A percentile compares a stretch with the other conserved stretches of the same genome.
phyloP scores from a whole-genome alignment of 1,140 invertebrate genomes.

The Atta cephalotes region DNA sequence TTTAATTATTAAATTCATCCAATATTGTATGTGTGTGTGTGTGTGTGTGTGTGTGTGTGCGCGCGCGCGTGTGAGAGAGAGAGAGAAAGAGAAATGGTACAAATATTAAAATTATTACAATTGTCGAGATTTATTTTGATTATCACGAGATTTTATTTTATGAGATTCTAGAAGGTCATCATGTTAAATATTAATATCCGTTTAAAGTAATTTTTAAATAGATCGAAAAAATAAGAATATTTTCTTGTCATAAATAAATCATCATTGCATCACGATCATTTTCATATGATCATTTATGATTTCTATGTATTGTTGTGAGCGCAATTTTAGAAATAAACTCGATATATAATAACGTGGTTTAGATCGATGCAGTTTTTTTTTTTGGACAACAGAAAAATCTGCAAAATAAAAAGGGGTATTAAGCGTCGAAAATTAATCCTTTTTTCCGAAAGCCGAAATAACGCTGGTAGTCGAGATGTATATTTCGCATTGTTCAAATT shows the following conservation, averaged over 20 bases:
- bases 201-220: not conserved
- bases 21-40: not conserved
- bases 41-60: too few relatives aligned
- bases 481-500: slow-evolving; percentile 22
- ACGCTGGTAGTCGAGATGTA: not conserved
- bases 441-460: slow-evolving; percentile 3
- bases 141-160: not conserved
- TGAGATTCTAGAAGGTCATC: not conserved
- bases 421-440: slow-evolving; percentile 29
- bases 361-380: slow-evolving; percentile 32
- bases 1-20: slow-evolving; percentile 20
- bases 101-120: not conserved
- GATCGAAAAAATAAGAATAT: slow-evolving; percentile 7
- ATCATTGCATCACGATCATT: slow-evolving; percentile 6
- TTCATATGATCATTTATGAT: not conserved
- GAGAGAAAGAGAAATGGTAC: not conserved
- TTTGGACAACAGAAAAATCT: not conserved
- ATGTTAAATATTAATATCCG: slow-evolving; percentile 22
- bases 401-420: slow-evolving; percentile 30
- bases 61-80: not conserved
- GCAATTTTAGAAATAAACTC: slow-evolving; percentile 13
- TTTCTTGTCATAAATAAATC: not conserved
- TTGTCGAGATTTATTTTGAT: not conserved
- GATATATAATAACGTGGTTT: slow-evolving; percentile 8
- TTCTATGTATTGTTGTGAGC: slow-evolving; percentile 12